A percentile compares a stretch with the other conserved stretches of the same genome.
Evolutionary conservation across 2,113 vertebrate genomes (phyloP).

Genomic region (Sminthopsis crassicaudata): DNA sequence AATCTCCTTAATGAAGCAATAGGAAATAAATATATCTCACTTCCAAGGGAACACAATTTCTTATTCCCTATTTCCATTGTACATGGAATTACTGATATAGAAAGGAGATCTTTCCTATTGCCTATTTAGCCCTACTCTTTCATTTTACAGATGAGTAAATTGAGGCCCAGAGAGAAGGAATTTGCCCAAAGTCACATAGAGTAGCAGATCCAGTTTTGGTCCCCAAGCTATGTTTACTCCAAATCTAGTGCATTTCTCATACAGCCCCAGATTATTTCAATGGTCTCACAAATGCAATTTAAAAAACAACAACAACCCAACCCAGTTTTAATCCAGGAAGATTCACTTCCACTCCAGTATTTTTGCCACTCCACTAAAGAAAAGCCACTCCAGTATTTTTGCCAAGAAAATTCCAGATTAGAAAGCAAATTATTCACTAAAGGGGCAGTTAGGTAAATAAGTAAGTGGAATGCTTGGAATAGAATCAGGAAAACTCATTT

Average conservation of each 20-base stretch:
- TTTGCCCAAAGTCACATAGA: background rate
- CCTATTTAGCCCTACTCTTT: background rate
- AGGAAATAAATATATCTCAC: background rate
- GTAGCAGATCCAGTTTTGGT: background rate
- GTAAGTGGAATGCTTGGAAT: too few relatives aligned
- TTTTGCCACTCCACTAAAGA: too few relatives aligned
- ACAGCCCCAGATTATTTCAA: background rate
- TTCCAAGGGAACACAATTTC: background rate
- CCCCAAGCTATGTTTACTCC: background rate
- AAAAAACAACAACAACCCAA: background rate
- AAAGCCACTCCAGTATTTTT: too few relatives aligned
- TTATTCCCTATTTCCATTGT: background rate
- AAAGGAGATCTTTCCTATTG: background rate
- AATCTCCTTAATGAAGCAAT: background rate
- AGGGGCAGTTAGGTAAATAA: too few relatives aligned
- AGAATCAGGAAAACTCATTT: too few relatives aligned
- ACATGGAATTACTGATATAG: background rate
- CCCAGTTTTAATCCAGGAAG: background rate
- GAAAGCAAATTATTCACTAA: too few relatives aligned
- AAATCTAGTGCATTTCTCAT: background rate
- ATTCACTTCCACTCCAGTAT: too few relatives aligned
- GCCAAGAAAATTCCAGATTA: too few relatives aligned
- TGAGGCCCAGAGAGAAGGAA: background rate
- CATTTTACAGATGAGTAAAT: background rate
- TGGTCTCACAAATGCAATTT: background rate